Base-by-base conservation (phyloP, 1,140 invertebrate genomes). In the Chrysopa pallens region DNA sequence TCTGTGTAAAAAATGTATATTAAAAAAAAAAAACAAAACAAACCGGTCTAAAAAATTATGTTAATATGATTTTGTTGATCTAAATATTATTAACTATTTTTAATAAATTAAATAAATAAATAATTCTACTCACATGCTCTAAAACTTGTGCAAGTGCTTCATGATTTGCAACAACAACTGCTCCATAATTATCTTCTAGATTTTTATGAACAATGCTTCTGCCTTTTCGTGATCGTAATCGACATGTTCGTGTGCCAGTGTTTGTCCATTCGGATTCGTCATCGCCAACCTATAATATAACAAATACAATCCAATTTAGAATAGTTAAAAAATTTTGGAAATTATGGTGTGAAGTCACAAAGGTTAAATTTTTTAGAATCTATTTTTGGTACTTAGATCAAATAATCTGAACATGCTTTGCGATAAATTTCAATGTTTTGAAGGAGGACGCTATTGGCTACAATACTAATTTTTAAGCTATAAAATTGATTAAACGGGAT, bases 81-180 rank as follows among this genome's bases (percentile, higher is more conserved):
- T 23, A 23, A 23, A 23, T n/a, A n/a, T 23, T 23, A 23, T 23
- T 23, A n/a, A n/a, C n/a, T n/a, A n/a, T n/a, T 23, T 23, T 23
- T 23, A 23, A 23, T 5, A 23, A 3, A 23, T 29, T 11, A 33
- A 33, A 9, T 4, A 31, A 31, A 31, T 7, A 7, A 31, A 12
- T 4, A 33, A 9, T 15, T 11, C n/a, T 39, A 42, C 47, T 59
- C 70, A 84, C 83, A 68, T 84, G 81, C 57, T 85, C 80, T 38
- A 87, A 64, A 52, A 88, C 74, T 63, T 87, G 83, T 28, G 83
- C 78, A 1, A 89, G 67, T 4, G 85, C 82, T 62, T 87, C 82
- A 54, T 86, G 83, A 66, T 89, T 89, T 29, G 84, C 84, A n/a
- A 84, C 77, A 33, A 87, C 75, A 2, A 89, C 83, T 35, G 84